Evolutionary conservation across 1,140 invertebrate genomes (phyloP).

Genomic region (Lepidurus packardi): DNA sequence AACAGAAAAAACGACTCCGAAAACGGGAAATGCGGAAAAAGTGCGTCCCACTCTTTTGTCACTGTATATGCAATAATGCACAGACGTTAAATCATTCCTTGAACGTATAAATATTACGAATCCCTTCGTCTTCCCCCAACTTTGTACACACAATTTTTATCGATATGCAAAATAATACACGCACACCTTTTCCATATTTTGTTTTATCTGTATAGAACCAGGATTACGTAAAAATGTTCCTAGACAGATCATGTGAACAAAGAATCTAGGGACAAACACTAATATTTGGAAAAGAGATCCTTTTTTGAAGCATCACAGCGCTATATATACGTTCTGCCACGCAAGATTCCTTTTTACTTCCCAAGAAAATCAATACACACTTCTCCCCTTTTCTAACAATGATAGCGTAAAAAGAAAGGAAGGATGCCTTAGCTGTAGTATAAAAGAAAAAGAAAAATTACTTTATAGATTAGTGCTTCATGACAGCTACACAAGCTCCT

Average conservation of each 20-base stretch:
- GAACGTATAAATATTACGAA: not conserved
- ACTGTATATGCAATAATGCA: not conserved
- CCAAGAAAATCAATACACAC: constrained; percentile 10
- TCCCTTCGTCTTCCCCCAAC: not conserved
- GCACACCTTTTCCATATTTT: not conserved
- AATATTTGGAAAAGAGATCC: not conserved
- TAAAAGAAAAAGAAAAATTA: not conserved
- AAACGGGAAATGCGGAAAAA: too few relatives aligned
- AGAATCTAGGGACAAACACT: not conserved
- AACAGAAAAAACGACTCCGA: too few relatives aligned
- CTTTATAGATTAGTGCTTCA: constrained; percentile 38
- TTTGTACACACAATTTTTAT: not conserved
- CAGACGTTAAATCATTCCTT: not conserved
- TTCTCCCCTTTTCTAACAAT: not conserved
- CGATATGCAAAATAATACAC: not conserved
- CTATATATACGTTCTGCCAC: not conserved
- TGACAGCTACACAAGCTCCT: constrained; percentile 74
- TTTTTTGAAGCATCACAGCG: constrained; percentile 4
- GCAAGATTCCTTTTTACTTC: not conserved
- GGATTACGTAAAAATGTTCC: too few relatives aligned
- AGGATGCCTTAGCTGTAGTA: not conserved
- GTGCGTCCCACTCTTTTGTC: not conserved
- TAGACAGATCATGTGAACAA: not conserved
- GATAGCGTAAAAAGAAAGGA: not conserved
- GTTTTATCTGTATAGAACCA: too few relatives aligned